phyloP scores from a whole-genome alignment of 2,113 vertebrate species.

The Gnathonemus longibarbis region DNA sequence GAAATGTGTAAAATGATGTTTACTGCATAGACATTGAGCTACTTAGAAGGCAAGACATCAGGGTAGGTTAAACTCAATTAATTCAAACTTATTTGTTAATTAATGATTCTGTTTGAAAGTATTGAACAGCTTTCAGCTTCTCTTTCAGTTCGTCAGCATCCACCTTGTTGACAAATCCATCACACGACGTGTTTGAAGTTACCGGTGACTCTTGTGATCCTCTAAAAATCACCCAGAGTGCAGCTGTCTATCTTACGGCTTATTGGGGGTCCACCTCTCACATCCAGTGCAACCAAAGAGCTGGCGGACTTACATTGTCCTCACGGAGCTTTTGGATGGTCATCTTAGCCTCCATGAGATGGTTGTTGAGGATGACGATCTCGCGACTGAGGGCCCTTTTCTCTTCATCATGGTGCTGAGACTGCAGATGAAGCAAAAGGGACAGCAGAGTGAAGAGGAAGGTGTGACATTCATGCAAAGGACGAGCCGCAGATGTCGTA shows the following conservation, averaged over 20 bases:
- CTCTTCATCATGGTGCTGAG: slow-evolving; percentile 88
- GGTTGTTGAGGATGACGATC: slow-evolving; percentile 91
- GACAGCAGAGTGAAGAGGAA: background rate
- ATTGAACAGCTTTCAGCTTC: background rate
- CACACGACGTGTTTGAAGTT: background rate
- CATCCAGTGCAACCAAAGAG: background rate
- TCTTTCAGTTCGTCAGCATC: background rate
- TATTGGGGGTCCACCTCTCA: background rate
- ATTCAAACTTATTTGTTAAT: background rate
- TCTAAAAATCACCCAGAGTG: background rate
- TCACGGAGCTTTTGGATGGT: slow-evolving; percentile 89
- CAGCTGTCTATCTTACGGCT: background rate
- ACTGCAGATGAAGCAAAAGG: slow-evolving; percentile 54
- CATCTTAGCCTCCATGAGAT: slow-evolving; percentile 92
- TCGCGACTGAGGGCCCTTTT: slow-evolving; percentile 86
- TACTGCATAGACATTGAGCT: background rate
- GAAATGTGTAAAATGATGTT: background rate
- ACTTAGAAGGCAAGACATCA: background rate
- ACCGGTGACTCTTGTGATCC: background rate
- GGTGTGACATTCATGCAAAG: background rate
- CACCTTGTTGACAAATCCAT: background rate
- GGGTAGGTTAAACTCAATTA: background rate
- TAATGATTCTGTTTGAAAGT: background rate
- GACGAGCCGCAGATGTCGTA: background rate
- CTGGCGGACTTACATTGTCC: slow-evolving; percentile 80